These are phyloP conservation scores for Scaptomyza tumidula DNA, from an alignment of 2,888 invertebrate species.

Conservation along the genomic window DNA sequence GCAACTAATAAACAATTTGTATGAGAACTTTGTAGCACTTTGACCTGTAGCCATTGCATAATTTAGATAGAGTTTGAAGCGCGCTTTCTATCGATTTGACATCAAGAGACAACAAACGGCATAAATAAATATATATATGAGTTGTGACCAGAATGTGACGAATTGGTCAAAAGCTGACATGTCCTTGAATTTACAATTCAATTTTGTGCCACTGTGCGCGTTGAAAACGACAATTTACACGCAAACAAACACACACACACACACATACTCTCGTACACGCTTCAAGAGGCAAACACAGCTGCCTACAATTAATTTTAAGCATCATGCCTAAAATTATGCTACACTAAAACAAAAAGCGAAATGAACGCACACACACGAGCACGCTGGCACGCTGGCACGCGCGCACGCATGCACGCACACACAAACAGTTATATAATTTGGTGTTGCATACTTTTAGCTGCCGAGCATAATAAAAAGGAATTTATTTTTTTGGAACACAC, in stretches of 20 bases:
- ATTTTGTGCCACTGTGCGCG: conserved; percentile 37
- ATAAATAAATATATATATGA: conserved; percentile 12
- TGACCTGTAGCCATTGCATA: conserved; percentile 65
- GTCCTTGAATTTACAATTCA: conserved; percentile 76
- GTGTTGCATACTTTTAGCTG: conserved; percentile 58
- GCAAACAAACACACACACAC: conserved; percentile 21
- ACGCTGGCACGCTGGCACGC: conserved; percentile 13
- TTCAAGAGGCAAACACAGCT: conserved; percentile 10
- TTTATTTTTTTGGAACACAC: no score
- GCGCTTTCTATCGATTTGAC: conserved; percentile 48
- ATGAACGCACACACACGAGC: conserved; percentile 15
- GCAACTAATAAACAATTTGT: conserved; percentile 50
- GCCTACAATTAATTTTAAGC: conserved; percentile 44
- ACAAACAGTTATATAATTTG: conserved; percentile 55
- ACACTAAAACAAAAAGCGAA: conserved; percentile 33
- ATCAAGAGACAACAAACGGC: conserved; percentile 28
- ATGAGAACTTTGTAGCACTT: conserved; percentile 14
- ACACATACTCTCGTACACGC: conserved; percentile 8
- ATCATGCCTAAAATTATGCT: conserved; percentile 68
- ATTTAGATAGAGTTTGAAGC: conserved; percentile 26
- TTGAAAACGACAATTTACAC: conserved; percentile 38
- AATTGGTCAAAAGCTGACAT: conserved; percentile 34
- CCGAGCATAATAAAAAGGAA: conserved; percentile 30
- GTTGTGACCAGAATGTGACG: conserved; percentile 9
- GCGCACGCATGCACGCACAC: conserved; percentile 31